Conservation (phyloP, 2,888 invertebrate species). For the Chironomus riparius region DNA sequence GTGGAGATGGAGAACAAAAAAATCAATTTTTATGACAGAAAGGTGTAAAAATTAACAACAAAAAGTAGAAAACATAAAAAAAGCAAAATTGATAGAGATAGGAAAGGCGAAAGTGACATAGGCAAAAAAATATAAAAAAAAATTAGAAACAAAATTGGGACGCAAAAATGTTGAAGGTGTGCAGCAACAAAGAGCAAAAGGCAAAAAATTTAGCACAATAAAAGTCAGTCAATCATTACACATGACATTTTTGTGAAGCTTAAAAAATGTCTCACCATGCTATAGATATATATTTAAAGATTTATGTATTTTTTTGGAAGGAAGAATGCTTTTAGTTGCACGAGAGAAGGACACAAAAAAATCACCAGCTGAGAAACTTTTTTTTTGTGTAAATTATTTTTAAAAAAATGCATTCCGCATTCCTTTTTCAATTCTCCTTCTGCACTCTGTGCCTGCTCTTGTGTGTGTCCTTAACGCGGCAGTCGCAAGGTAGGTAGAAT, state of each 20-base stretch:
- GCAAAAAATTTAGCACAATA: constrained; percentile 20
- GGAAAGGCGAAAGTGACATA: constrained; percentile 12
- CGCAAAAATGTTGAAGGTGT: constrained; percentile 2
- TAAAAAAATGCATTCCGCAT: constrained; percentile 25
- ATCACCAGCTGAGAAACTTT: constrained; percentile 26
- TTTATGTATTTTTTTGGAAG: not conserved
- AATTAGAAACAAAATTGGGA: not conserved
- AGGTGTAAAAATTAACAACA: constrained; percentile 8
- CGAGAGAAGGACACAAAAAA: constrained; percentile 4
- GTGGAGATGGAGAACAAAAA: not conserved
- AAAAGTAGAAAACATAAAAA: not conserved
- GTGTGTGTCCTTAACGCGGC: not conserved
- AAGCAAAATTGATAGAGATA: not conserved
- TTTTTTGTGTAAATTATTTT: not conserved
- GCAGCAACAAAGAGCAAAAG: not conserved
- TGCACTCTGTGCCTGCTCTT: not conserved
- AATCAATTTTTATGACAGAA: constrained; percentile 14
- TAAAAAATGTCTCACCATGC: not conserved
- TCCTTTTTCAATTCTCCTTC: not conserved
- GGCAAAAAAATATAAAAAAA: not conserved
- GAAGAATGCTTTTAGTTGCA: constrained; percentile 7
- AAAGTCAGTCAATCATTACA: constrained; percentile 27
- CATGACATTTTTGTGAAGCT: constrained; percentile 18
- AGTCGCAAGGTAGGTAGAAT: constrained; percentile 3
- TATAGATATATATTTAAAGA: not conserved